These are phyloP conservation scores for Sciaenops ocellatus DNA, from an alignment of 2,797 vertebrate genomes.

Conservation along the genomic window DNA sequence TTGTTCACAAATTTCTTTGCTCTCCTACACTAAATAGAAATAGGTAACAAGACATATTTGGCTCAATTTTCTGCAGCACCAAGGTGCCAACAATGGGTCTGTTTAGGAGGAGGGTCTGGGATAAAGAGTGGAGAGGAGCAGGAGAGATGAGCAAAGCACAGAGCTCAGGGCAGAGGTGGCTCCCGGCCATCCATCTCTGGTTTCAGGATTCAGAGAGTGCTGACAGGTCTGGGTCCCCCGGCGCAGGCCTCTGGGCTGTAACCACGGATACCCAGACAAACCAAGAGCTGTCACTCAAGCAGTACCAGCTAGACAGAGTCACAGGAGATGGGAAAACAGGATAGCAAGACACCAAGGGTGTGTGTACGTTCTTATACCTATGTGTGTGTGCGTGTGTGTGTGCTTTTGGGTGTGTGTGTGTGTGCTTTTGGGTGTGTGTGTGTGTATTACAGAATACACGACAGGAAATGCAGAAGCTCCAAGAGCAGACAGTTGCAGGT, in stretches of 20 bases:
- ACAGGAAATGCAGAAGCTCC: conserved; percentile 48
- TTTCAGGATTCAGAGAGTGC: conserved; percentile 78
- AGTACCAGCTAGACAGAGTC: conserved; percentile 65
- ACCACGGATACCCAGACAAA: conserved; percentile 81
- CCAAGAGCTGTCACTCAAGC: conserved; percentile 80
- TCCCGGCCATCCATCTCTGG: conserved; percentile 73
- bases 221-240: conserved; percentile 78
- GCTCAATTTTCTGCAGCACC: conserved; percentile 21
- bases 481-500: conserved; percentile 41
- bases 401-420: conserved; percentile 8
- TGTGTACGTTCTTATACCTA: conserved; percentile 40
- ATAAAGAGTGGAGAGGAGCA: conserved; percentile 53
- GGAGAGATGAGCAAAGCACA: conserved; percentile 47
- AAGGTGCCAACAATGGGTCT: conserved; percentile 34
- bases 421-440: conserved; percentile 11
- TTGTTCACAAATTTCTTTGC: not conserved
- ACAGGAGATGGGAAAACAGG: conserved; percentile 71
- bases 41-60: conserved; percentile 28
- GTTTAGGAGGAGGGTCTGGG: conserved; percentile 42
- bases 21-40: not conserved
- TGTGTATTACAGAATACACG: conserved; percentile 29
- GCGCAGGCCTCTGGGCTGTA: conserved; percentile 76
- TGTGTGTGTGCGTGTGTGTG: conserved; percentile 11
- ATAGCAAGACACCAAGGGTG: conserved; percentile 59
- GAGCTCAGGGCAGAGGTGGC: conserved; percentile 69